These are phyloP conservation scores for Crematogaster levior DNA, from an alignment of 2,888 invertebrate genomes.

Conservation along the genomic window DNA sequence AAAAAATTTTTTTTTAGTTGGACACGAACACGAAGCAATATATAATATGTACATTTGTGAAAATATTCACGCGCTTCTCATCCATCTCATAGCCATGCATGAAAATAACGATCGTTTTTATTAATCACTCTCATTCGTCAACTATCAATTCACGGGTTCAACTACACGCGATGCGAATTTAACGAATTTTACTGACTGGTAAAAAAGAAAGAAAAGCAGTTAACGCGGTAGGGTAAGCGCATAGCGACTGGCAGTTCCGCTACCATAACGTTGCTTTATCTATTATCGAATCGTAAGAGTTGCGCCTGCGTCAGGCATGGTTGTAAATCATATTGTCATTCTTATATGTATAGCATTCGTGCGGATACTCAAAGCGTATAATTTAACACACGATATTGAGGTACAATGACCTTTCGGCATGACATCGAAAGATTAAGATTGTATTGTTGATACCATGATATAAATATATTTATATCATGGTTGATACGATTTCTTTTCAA, in stretches of 20 bases:
- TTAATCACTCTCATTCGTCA: slow-evolving; percentile 6
- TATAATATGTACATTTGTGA: slow-evolving; percentile 69
- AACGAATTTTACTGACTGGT: slow-evolving; percentile 67
- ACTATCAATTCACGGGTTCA: not conserved
- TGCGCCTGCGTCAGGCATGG: slow-evolving; percentile 68
- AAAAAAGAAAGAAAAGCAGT: slow-evolving; percentile 65
- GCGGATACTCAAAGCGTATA: slow-evolving; percentile 1
- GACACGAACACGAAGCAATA: not conserved
- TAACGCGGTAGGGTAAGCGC: slow-evolving; percentile 69
- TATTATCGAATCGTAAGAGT: slow-evolving; percentile 58
- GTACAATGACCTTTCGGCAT: not conserved
- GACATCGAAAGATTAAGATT: slow-evolving; percentile 8
- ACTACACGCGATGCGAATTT: not conserved
- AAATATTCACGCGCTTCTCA: slow-evolving; percentile 66
- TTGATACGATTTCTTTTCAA: not conserved
- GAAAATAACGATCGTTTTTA: slow-evolving; percentile 22
- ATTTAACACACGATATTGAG: not conserved
- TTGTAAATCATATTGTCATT: slow-evolving; percentile 20
- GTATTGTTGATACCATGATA: too few relatives aligned
- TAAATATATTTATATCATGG: too few relatives aligned
- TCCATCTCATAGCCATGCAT: slow-evolving; percentile 77
- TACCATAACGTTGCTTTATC: slow-evolving; percentile 67
- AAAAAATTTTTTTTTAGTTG: not conserved
- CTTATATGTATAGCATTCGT: not conserved
- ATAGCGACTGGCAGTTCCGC: slow-evolving; percentile 70